A percentile compares a stretch with the other conserved stretches of the same genome.
phyloP scores from a whole-genome alignment of 2,888 invertebrate genomes.

The Spilarctia lutea region DNA sequence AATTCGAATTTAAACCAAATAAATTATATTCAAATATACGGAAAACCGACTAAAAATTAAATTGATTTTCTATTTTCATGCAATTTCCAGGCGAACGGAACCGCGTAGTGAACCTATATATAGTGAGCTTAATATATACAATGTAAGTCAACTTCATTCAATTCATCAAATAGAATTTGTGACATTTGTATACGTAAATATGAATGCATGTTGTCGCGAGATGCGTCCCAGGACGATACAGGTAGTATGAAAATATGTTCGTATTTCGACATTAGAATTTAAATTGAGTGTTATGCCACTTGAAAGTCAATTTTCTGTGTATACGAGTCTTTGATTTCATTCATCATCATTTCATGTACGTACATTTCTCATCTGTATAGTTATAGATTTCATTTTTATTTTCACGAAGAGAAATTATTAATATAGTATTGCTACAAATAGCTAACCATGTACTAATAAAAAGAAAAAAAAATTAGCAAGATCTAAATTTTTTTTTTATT shows the following conservation, averaged over 20 bases:
- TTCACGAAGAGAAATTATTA: too few species aligned
- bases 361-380: too few species aligned
- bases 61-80: conserved; percentile 30
- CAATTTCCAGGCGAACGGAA: conserved; percentile 20
- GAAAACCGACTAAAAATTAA: conserved; percentile 21
- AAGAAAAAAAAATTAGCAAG: too few species aligned
- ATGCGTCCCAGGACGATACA: neutral
- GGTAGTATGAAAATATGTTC: conserved; percentile 5
- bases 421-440: too few species aligned
- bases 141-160: conserved; percentile 38
- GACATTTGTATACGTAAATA: conserved; percentile 51
- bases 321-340: neutral
- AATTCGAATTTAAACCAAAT: conserved; percentile 17
- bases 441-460: too few species aligned
- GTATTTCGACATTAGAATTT: conserved; percentile 10
- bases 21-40: conserved; percentile 10
- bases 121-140: conserved; percentile 30
- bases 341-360: too few species aligned
- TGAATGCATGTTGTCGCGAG: conserved; percentile 22
- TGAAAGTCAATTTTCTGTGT: neutral
- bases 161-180: conserved; percentile 62
- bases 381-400: too few species aligned
- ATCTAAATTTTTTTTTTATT: too few species aligned
- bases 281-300: neutral
- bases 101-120: conserved; percentile 1